A percentile compares a stretch with the other conserved stretches of the same genome.
Evolutionary conservation across 2,888 invertebrate genomes (phyloP).

Genomic region (Entomobrya proxima): DNA sequence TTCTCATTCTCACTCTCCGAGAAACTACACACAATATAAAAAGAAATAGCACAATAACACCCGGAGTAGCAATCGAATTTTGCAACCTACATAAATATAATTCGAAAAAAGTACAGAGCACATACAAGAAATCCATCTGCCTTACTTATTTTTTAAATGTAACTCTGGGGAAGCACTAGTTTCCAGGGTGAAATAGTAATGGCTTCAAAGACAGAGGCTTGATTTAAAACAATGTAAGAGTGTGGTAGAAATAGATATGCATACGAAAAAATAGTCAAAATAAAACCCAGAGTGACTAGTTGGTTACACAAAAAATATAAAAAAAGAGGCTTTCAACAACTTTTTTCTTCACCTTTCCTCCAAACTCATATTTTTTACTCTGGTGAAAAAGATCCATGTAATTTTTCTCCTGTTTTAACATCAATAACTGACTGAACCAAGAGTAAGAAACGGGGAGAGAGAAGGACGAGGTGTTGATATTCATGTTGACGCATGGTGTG

Average conservation of each 20-base stretch:
- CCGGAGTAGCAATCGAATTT: neutral
- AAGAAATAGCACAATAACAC: neutral
- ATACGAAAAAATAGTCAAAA: no score
- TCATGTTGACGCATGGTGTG: constrained; percentile 44
- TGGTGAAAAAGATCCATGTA: constrained; percentile 26
- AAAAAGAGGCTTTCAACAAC: constrained; percentile 40
- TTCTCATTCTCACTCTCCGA: neutral
- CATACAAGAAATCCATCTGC: constrained; percentile 18
- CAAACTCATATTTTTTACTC: neutral
- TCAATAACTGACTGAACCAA: neutral
- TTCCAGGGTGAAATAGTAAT: constrained; percentile 16
- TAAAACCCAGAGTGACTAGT: neutral
- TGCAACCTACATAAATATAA: neutral
- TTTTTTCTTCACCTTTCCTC: constrained; percentile 3
- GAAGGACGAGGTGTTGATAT: constrained; percentile 41
- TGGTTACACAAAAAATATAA: neutral
- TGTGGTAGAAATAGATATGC: neutral
- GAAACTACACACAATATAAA: constrained; percentile 8
- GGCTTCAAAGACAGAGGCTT: no score
- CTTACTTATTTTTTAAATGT: constrained; percentile 47
- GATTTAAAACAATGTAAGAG: no score
- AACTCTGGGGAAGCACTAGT: constrained; percentile 55
- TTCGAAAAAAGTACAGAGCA: neutral
- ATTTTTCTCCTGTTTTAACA: constrained; percentile 25
- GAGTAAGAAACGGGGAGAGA: neutral